Base-by-base conservation (phyloP, 2,888 invertebrate species). In the Plagiodera versicolora region DNA sequence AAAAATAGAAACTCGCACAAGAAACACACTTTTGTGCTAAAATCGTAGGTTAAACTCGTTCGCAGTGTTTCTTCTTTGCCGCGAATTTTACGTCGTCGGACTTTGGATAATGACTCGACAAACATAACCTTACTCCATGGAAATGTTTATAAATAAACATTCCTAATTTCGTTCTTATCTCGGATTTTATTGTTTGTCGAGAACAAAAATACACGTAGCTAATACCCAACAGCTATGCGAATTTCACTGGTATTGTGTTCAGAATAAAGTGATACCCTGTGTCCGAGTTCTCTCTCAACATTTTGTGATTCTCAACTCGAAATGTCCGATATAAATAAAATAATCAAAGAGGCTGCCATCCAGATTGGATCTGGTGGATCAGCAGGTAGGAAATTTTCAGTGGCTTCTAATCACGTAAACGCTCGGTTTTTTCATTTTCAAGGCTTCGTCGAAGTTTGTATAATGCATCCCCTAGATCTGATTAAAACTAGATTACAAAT, bases 401-500 rank as follows among this genome's bases (percentile, higher is more conserved):
- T 53, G 18, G 14, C n/a, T n/a, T n/a, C n/a, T n/a, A n/a, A n/a
- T n/a, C n/a, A n/a, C n/a, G n/a, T n/a, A n/a, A n/a, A n/a, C 32
- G 6, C 3, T 5, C 24, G 45, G 56, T 63, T 30, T 32, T 53
- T 47, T 8, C 28, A 0, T 50, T 49, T 63, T 63, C 68, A 62
- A 84, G 90, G 90, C 39, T 95, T 97, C 80, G 87, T 95, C 51
- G 96, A 97, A 85, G 94, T 96, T 63, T 94, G 93, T 78, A 89
- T 96, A 54, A 97, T 97, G 96, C 96, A 97, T 81, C 97, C 97
- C 0, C 81, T 97, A 77, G 97, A 97, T 81, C 84, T 97, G 61
- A 88, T 97, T 1, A 97, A 97, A 82, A 97, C 97, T 1, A 85
- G 97, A 70, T 85, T 93, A 69, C 94, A 94, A 80, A 81, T 94